phyloP scores from a whole-genome alignment of 2,113 vertebrate genomes.

The Malurus melanocephalus region DNA sequence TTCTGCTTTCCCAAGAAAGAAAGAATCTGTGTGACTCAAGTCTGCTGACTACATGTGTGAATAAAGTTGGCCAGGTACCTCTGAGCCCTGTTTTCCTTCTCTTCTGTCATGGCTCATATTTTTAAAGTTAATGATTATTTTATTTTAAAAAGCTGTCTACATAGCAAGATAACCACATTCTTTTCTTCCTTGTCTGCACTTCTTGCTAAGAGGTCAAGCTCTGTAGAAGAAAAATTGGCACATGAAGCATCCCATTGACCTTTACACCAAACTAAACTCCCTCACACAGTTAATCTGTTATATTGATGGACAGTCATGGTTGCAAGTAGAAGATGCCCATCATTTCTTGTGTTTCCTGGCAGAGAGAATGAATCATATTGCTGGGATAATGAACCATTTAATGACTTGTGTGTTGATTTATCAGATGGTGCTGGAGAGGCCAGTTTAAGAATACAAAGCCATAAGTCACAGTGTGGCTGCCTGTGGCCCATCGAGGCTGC shows the following conservation, averaged over 20 bases:
- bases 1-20: not conserved
- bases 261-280: constrained; percentile 35
- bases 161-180: not conserved
- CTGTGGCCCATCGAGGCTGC: not conserved
- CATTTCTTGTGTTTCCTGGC: constrained; percentile 58
- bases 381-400: constrained; percentile 82
- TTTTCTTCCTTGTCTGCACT: not conserved
- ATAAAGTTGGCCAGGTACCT: not conserved
- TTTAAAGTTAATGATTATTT: not conserved
- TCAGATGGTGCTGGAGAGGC: constrained; percentile 70
- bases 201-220: constrained; percentile 3
- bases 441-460: constrained; percentile 72
- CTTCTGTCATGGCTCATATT: not conserved
- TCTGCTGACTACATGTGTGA: not conserved
- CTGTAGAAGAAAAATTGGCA: constrained; percentile 14
- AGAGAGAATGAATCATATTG: constrained; percentile 76
- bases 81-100: not conserved
- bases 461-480: constrained; percentile 63
- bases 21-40: not conserved
- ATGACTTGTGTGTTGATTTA: constrained; percentile 83
- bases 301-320: constrained; percentile 44
- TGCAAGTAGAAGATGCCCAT: constrained; percentile 34
- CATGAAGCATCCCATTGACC: constrained; percentile 40
- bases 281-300: constrained; percentile 58
- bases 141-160: not conserved